Evolutionary conservation across 2,113 vertebrate species (phyloP).

Genomic region (Datnioides undecimradiatus): DNA sequence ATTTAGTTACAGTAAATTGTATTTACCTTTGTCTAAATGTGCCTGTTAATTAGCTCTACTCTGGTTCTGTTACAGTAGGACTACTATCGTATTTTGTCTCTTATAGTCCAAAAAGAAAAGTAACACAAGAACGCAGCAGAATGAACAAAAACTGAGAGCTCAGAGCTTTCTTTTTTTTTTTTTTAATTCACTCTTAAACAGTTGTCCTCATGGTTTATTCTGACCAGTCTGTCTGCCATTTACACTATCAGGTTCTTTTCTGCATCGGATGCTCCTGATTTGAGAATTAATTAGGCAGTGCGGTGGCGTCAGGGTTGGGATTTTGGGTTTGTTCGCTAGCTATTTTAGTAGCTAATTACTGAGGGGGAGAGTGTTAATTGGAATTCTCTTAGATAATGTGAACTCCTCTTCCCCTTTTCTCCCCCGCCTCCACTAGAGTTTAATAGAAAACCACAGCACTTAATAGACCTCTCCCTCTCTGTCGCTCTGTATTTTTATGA

Average conservation of each 20-base stretch:
- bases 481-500: not conserved
- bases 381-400: constrained; percentile 84
- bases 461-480: constrained; percentile 56
- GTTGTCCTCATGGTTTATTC: constrained; percentile 12
- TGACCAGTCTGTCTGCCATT: constrained; percentile 59
- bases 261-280: constrained; percentile 72
- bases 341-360: constrained; percentile 95
- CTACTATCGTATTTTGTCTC: not conserved
- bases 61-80: not conserved
- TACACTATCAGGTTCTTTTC: constrained; percentile 59
- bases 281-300: constrained; percentile 75
- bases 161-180: not conserved
- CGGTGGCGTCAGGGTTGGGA: constrained; percentile 75
- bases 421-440: constrained; percentile 53
- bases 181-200: not conserved
- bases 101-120: constrained; percentile 23
- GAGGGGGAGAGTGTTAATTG: constrained; percentile 93
- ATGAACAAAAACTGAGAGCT: not conserved
- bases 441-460: constrained; percentile 71
- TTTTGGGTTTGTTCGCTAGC: constrained; percentile 88
- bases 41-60: constrained; percentile 5
- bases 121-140: not conserved
- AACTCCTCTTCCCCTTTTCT: constrained; percentile 77
- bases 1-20: not conserved
- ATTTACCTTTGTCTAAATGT: not conserved